Evolutionary conservation across 1,140 invertebrate genomes (phyloP), one percentile per base, ranked within the genome.

Genomic region (Diabrotica undecimpunctata): DNA sequence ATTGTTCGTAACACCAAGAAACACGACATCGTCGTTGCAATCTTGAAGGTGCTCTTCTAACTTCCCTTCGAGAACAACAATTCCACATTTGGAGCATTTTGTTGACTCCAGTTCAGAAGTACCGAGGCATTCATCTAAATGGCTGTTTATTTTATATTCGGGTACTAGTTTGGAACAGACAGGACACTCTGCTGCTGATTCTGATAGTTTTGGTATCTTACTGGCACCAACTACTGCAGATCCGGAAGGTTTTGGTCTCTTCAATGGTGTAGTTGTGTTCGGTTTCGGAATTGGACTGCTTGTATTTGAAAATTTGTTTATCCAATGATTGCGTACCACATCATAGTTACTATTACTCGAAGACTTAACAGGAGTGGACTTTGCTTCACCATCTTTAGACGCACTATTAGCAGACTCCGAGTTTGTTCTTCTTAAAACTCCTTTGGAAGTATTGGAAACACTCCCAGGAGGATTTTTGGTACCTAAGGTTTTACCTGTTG

Each of bases 61-160:
- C 11, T 74, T 70, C 50, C 60, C 35, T 68, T 70, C 65, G 36
- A 65, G 7, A 35, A 83, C 56, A 58, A 75, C 59, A 54, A 72
- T 61, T 50, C 77, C 66, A 68, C 77, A 80, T 25, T 76, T 74
- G n/a, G 73, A 68, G 66, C 78, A 77, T 46, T 75, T 66, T 61
- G 70, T 70, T 35, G 14, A 57, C 11, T 69, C 57, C 12, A 71
- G 53, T 41, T 64, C 60, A 25, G 25, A 25, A 25, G 25, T 25
- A 53, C 51, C 54, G 14, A 87, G 74, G 70, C 87, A 88, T 66
- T 80, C 79, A 64, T 90, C 86, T 46, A 89, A 76, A 79, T 89
- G 87, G 59, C 83, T 77, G 68, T 83, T 80, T 5, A 88, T 77
- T 5, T 77, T 63, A 62, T 78, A 79, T 46, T 65, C 58, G 37